These are phyloP conservation scores for Leptocoma aspasia DNA, from an alignment of 2,113 vertebrate species.

Conservation along the genomic window DNA sequence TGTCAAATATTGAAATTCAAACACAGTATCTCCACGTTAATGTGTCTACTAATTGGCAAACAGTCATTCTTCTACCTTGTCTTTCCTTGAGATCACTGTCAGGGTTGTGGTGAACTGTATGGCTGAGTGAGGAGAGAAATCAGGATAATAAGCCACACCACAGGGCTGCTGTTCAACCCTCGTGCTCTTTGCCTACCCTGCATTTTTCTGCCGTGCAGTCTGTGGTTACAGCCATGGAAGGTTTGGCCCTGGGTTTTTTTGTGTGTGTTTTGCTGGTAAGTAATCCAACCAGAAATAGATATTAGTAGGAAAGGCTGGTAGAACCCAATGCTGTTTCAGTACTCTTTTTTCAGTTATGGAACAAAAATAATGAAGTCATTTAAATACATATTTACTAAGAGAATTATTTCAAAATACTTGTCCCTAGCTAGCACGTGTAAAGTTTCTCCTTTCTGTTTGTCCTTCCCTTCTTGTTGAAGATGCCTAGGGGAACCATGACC, in stretches of 20 bases:
- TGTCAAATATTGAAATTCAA: neutral
- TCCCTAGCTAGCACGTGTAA: neutral
- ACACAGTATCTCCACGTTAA: neutral
- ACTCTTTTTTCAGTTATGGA: neutral
- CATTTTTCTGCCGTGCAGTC: rapidly evolving
- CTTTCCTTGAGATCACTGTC: neutral
- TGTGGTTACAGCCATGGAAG: neutral
- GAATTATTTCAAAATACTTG: neutral
- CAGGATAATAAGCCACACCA: neutral
- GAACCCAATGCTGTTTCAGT: neutral
- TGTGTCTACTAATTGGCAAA: neutral
- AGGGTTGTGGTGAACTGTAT: rapidly evolving
- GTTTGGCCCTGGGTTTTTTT: neutral
- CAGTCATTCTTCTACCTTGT: neutral
- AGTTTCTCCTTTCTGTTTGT: neutral
- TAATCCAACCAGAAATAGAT: neutral
- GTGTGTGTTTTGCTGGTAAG: no score
- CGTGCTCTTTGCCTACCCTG: neutral
- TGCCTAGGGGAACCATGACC: neutral
- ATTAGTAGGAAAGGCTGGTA: neutral
- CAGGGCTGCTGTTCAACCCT: neutral
- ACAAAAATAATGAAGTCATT: neutral
- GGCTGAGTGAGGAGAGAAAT: neutral
- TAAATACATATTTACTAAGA: neutral
- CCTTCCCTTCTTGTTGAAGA: neutral